Conservation (phyloP, 2,888 invertebrate genomes). For the Idaea dimidiata region DNA sequence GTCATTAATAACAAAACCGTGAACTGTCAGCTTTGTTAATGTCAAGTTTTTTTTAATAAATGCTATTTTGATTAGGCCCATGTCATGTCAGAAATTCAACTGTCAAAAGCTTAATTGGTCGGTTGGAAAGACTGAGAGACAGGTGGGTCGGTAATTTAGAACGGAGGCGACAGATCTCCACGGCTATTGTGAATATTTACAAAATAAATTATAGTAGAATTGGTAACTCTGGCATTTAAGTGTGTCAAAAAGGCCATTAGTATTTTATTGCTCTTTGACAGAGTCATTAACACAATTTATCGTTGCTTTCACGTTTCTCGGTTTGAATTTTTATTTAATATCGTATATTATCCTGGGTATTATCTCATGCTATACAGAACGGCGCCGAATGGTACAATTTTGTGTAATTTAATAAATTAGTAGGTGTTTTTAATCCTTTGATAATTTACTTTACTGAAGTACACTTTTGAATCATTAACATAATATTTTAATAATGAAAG, state of each 20-base stretch:
- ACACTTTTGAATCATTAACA: slow-evolving; percentile 5
- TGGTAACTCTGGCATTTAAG: slow-evolving; percentile 28
- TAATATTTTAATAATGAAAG: neutral
- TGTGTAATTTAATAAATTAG: slow-evolving; percentile 28
- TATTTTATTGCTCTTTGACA: slow-evolving; percentile 29
- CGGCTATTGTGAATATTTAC: slow-evolving; percentile 23
- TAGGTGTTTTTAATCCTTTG: slow-evolving; percentile 29
- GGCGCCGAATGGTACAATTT: slow-evolving; percentile 25
- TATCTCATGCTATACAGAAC: slow-evolving; percentile 18
- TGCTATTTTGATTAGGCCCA: slow-evolving; percentile 83
- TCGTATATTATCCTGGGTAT: slow-evolving; percentile 21
- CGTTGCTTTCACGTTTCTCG: slow-evolving; percentile 23
- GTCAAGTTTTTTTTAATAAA: slow-evolving; percentile 76
- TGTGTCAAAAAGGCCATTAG: slow-evolving; percentile 30
- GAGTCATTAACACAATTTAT: slow-evolving; percentile 26
- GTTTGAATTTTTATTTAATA: slow-evolving; percentile 24
- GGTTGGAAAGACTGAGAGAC: slow-evolving; percentile 61
- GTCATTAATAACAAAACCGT: slow-evolving; percentile 77
- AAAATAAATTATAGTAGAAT: slow-evolving; percentile 25
- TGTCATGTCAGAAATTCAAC: slow-evolving; percentile 81
- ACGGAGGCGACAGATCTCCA: slow-evolving; percentile 27
- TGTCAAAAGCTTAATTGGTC: slow-evolving; percentile 82
- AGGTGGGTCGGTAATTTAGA: slow-evolving; percentile 51
- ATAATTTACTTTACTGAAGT: slow-evolving; percentile 17
- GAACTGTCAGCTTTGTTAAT: slow-evolving; percentile 78